Conservation (phyloP, 2,797 vertebrate genomes). For the Epinephelus awoara region DNA sequence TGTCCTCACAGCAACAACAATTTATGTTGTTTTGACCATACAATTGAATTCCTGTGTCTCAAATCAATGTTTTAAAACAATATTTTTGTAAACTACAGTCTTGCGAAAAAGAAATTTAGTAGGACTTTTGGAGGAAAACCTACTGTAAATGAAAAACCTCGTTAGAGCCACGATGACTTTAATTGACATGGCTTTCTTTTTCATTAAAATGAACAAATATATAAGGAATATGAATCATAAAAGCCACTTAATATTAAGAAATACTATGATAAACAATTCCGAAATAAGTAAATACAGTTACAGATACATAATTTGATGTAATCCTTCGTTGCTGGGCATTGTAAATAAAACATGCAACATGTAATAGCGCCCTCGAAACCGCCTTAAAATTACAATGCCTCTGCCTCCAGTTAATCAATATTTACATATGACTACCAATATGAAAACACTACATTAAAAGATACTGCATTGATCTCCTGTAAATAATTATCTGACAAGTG, state of each 20-base stretch:
- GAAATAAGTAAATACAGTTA: constrained; percentile 49
- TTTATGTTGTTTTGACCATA: not conserved
- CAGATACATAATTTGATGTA: constrained; percentile 32
- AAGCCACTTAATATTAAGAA: constrained; percentile 65
- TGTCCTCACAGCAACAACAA: not conserved
- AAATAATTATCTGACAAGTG: constrained; percentile 52
- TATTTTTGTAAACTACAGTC: constrained; percentile 10
- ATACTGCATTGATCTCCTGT: constrained; percentile 20
- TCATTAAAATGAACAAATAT: constrained; percentile 42
- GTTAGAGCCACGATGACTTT: constrained; percentile 1
- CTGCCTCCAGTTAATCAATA: constrained; percentile 27
- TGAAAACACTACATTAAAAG: constrained; percentile 46
- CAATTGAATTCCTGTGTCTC: not conserved
- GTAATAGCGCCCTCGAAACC: constrained; percentile 22
- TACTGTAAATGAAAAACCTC: not conserved
- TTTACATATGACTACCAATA: constrained; percentile 59
- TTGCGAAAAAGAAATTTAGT: constrained; percentile 9
- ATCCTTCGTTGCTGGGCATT: constrained; percentile 37
- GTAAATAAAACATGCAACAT: constrained; percentile 64
- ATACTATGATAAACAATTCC: constrained; percentile 41
- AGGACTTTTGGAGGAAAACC: constrained; percentile 8
- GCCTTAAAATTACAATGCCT: constrained; percentile 14
- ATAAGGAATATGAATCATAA: constrained; percentile 58
- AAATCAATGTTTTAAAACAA: not conserved
- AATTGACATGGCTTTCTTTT: not conserved